These are phyloP conservation scores for Hyphantria cunea DNA, from an alignment of 1,140 invertebrate species.

Conservation along the genomic window DNA sequence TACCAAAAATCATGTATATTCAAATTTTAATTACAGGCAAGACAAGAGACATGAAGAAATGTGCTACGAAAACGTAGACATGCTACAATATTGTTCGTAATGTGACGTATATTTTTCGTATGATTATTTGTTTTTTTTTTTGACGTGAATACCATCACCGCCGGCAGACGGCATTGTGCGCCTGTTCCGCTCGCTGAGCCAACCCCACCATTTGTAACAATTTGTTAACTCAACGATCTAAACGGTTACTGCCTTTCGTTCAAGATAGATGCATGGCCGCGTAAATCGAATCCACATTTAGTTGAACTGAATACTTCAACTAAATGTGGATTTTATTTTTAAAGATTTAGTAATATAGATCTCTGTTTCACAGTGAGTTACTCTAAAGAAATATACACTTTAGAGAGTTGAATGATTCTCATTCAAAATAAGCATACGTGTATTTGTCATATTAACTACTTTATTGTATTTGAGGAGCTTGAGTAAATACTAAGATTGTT, in stretches of 20 bases:
- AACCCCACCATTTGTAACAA: slow-evolving; percentile 50
- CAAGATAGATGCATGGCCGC: slow-evolving; percentile 26
- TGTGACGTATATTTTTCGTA: background rate
- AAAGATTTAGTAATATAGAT: background rate
- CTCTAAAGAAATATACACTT: no score
- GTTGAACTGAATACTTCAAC: slow-evolving; percentile 7
- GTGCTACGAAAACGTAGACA: background rate
- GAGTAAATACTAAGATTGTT: no score
- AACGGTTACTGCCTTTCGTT: slow-evolving; percentile 22
- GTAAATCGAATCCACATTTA: slow-evolving; percentile 20
- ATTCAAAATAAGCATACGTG: no score
- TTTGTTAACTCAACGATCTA: slow-evolving; percentile 37
- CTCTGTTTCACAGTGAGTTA: background rate
- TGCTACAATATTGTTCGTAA: background rate
- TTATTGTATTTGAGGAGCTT: no score
- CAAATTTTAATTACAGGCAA: background rate
- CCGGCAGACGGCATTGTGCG: slow-evolving; percentile 30
- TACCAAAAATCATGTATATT: no score
- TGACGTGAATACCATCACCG: slow-evolving; percentile 18
- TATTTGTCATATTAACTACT: no score
- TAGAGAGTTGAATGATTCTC: no score
- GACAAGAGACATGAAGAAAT: background rate
- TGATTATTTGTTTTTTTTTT: background rate
- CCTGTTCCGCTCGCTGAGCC: slow-evolving; percentile 27
- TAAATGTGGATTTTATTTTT: slow-evolving; percentile 10